phyloP scores from a whole-genome alignment of 1,140 invertebrate species.

The Orius laevigatus region DNA sequence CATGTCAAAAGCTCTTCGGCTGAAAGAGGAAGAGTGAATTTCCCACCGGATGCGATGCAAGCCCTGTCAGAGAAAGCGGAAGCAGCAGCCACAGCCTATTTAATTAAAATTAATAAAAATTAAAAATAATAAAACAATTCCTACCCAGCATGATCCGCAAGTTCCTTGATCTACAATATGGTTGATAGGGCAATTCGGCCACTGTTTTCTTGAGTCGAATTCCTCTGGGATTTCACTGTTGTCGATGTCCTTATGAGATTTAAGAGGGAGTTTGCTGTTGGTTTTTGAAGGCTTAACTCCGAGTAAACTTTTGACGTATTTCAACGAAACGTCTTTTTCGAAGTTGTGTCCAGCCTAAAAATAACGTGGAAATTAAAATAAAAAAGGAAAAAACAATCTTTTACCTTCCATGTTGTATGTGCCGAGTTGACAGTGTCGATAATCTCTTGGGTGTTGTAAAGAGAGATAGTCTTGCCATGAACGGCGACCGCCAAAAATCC shows the following conservation, averaged over 20 bases:
- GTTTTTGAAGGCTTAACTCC: not conserved
- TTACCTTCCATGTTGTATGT: too few relatives aligned
- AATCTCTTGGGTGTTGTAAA: too few relatives aligned
- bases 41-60: slow-evolving; percentile 43
- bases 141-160: slow-evolving; percentile 55
- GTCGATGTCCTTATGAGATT: not conserved
- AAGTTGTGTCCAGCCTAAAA: slow-evolving; percentile 7
- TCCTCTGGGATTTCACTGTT: slow-evolving; percentile 40
- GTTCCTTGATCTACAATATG: slow-evolving; percentile 61
- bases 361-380: too few relatives aligned
- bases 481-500: too few relatives aligned
- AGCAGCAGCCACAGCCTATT: slow-evolving; percentile 17
- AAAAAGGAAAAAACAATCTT: not conserved
- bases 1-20: slow-evolving; percentile 45
- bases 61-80: slow-evolving; percentile 47
- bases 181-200: slow-evolving; percentile 62
- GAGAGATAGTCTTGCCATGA: too few relatives aligned
- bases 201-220: slow-evolving; percentile 62
- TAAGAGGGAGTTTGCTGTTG: not conserved
- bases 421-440: too few relatives aligned
- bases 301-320: not conserved
- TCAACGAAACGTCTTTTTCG: not conserved
- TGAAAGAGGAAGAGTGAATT: slow-evolving; percentile 36
- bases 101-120: not conserved
- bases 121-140: not conserved